Conservation (phyloP, 1,140 invertebrate genomes). For the Harpegnathos saltator region DNA sequence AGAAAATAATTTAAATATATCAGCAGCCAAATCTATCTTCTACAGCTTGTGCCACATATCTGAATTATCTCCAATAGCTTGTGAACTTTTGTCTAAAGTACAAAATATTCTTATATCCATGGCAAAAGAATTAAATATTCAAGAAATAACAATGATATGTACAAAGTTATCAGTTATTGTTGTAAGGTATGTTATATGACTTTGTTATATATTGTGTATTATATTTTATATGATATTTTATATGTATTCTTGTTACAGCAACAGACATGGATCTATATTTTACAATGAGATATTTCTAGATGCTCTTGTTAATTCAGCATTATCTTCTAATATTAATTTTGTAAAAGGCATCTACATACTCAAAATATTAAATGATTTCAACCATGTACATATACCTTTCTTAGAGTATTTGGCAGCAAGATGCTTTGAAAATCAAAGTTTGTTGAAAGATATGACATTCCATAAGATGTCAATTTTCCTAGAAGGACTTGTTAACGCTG, state of each 20-base stretch:
- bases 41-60: slow-evolving; percentile 22
- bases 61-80: not conserved
- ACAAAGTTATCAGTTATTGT: slow-evolving; percentile 81
- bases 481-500: slow-evolving; percentile 86
- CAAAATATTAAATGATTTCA: slow-evolving; percentile 85
- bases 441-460: slow-evolving; percentile 62
- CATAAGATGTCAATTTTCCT: slow-evolving; percentile 82
- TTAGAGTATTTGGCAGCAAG: slow-evolving; percentile 86
- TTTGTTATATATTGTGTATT: not conserved
- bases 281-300: slow-evolving; percentile 88
- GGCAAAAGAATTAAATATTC: slow-evolving; percentile 81
- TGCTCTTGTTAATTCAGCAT: slow-evolving; percentile 67
- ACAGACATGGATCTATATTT: slow-evolving; percentile 79
- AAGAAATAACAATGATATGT: slow-evolving; percentile 84
- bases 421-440: slow-evolving; percentile 80
- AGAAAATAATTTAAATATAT: not conserved
- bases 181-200: slow-evolving; percentile 57
- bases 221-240: slow-evolving; percentile 28
- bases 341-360: slow-evolving; percentile 80
- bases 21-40: slow-evolving; percentile 28
- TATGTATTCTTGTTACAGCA: slow-evolving; percentile 62
- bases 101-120: slow-evolving; percentile 58
- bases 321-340: slow-evolving; percentile 70
- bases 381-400: slow-evolving; percentile 86
- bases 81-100: slow-evolving; percentile 6